Evolutionary conservation across 2,888 invertebrate genomes (phyloP), one percentile per base, ranked within the genome.

Genomic region (Exephanes ischioxanthus): DNA sequence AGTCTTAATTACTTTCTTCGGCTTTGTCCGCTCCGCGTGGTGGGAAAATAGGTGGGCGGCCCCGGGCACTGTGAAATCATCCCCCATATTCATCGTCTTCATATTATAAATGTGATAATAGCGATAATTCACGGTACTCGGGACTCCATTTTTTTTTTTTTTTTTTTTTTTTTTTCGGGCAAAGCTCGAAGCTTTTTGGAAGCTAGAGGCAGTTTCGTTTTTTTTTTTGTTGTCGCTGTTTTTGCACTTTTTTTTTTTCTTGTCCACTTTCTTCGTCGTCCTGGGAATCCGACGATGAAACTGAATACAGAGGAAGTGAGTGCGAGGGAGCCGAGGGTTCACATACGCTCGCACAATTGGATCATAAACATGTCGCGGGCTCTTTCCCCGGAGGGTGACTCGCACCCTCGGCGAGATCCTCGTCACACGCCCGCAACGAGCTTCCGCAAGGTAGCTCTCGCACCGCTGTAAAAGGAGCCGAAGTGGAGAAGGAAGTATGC

Each of bases 311-410:
- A 22, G 61, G 16, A 51, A 75, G 53, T 41, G 41, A 9, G 73
- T 45, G 55, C 66, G 45, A 51, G 37, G 30, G 14, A 70, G 19
- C 9, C 41, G 22, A 11, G 53, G 63, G 22, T 22, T n/a, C 45
- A 48, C 63, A 58, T 48, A 22, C 48, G 30, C 73, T 63, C 51
- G 51, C 58, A 61, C 75, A 66, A 85, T 85, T 83, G 75, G 70
- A 26, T 51, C 73, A 83, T 85, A 85, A 85, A 85, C 78, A 85
- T 79, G 71, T 68, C 37, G 45, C 3, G 16, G n/a, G n/a, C 22
- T 16, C 16, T 67, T 41, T 75, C 66, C 72, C 58, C 30, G 22
- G 41, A 55, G 68, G 66, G 70, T 41, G 11, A 72, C 72, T 51
- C 41, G 67, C 78, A 61, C 45, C 58, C 58, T 70, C 30, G 41